Conservation (phyloP, 2,113 vertebrate species). For the Paralichthys olivaceus region DNA sequence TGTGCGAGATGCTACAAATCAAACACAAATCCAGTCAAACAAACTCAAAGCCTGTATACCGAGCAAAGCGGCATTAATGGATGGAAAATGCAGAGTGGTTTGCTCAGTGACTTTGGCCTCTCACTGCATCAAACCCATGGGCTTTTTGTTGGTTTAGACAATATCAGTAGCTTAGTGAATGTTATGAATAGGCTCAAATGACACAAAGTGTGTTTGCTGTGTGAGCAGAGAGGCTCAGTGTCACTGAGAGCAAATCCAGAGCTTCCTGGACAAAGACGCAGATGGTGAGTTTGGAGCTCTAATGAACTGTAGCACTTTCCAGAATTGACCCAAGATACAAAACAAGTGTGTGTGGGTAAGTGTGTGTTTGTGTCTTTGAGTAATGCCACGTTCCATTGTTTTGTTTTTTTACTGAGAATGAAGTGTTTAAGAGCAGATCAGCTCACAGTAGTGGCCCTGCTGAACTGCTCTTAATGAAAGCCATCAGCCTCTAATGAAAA, state of each 20-base stretch:
- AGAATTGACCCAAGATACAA: constrained; percentile 7
- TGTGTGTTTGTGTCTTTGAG: constrained; percentile 13
- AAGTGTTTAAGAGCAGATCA: constrained; percentile 50
- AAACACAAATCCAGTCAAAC: constrained; percentile 33
- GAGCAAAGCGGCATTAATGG: neutral
- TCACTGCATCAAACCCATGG: neutral
- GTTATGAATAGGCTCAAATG: constrained; percentile 21
- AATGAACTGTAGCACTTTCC: neutral
- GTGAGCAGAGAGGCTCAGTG: neutral
- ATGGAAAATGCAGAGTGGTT: neutral
- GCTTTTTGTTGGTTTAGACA: constrained; percentile 29
- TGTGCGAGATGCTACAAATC: neutral
- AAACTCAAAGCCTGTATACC: neutral
- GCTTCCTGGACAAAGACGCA: neutral
- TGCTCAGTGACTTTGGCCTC: neutral
- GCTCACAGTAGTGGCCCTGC: constrained; percentile 49
- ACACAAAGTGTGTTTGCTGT: constrained; percentile 22
- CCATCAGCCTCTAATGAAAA: constrained; percentile 70
- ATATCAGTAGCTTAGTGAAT: constrained; percentile 28
- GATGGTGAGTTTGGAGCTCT: neutral
- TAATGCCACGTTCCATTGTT: constrained; percentile 15
- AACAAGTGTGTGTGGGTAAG: neutral
- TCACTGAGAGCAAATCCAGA: neutral
- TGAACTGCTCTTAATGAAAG: constrained; percentile 63
- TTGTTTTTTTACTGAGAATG: constrained; percentile 46